Base-by-base conservation (phyloP, 2,797 vertebrate genomes). In the Lates japonicus region DNA sequence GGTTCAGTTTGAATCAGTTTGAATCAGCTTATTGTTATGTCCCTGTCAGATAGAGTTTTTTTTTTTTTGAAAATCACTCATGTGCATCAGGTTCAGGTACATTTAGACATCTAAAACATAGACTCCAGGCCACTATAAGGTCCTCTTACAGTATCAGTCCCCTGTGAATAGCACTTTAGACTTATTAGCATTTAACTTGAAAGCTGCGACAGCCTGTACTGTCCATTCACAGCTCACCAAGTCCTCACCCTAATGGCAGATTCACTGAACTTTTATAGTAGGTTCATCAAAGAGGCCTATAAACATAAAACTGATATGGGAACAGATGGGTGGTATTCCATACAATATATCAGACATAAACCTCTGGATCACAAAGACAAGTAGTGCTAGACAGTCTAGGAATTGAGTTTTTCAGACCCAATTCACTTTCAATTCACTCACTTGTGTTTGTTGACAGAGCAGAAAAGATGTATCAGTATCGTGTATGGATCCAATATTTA, bases 271-370 rank as follows among this genome's bases (percentile, higher is more conserved):
- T 77, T 85, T 87, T 82, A 83, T 87, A 69, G 78, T 44, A 62
- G 13, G 67, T 84, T 83, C 87, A 89, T 84, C 59, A 79, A 87
- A 83, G 80, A 61, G 41, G 44, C 63, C 67, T 66, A 87, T 85
- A 68, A 81, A 81, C 82, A 83, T 89, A 77, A 83, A 82, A 82
- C 39, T 75, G 83, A 85, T 85, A 71, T 70, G 60, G 51, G 83
- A 86, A 52, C 83, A 83, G 85, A 81, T 83, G 78, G 63, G 52
- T 74, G 60, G 46, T 54, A 60, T 81, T 83, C 66, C 17, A 51
- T 87, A 77, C 41, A 62, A 55, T 76, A 69, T 74, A 80, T 68
- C 41, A 71, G 44, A 65, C 39, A 83, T 74, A 79, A 79, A 75
- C 64, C 72, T 61, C 31, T 74, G 59, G 71, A 62, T 65, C 39